Base-by-base conservation (phyloP, 2,113 vertebrate genomes). In the Hemibagrus wyckioides region DNA sequence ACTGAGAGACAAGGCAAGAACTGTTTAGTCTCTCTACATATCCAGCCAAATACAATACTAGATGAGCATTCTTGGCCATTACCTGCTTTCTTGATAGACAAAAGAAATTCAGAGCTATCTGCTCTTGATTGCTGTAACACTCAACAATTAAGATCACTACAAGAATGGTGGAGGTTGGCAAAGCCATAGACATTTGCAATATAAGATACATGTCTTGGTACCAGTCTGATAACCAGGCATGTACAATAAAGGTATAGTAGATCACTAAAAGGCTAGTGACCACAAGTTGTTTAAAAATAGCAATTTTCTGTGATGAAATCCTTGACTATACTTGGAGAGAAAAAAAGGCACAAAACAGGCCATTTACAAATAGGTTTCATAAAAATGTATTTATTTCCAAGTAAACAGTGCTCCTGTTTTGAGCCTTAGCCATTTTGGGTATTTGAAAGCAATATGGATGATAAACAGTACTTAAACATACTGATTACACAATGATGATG, bases 1-100 rank as follows among this genome's bases (percentile, higher is more conserved):
- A 88, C 69, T 82, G 87, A 75, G 61, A 80, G 75, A 73, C 67
- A 41, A 54, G 65, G 17, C 82, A 79, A 39, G 6, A 28, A 69
- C 50, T 84, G 59, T 52, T 41, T 44, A 14, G 30, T 39, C 50
- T 59, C 75, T 39, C 63, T 61, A 63, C 63, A 65, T 61, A 84
- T 85, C 28, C 54, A 69, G 44, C 39, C 57, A 50, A 83, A 50
- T 52, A 76, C 14, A 48, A 41, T 52, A 33, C 23, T 23, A 6
- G 0, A 17, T 39, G 13, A 36, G n/a, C 11, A 52, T 21, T 50
- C 41, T 63, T 71, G 75, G 52, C 54, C 33, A 33, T 57, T 86
- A 52, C 61, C 52, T 71, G 30, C 71, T 59, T 21, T 67, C 61
- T 52, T n/a, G 56, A 57, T 21, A 21, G 23, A 44, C 61, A 81